These are phyloP conservation scores for Folsomia manolachei DNA, from an alignment of 2,888 invertebrate genomes.

Conservation along the genomic window DNA sequence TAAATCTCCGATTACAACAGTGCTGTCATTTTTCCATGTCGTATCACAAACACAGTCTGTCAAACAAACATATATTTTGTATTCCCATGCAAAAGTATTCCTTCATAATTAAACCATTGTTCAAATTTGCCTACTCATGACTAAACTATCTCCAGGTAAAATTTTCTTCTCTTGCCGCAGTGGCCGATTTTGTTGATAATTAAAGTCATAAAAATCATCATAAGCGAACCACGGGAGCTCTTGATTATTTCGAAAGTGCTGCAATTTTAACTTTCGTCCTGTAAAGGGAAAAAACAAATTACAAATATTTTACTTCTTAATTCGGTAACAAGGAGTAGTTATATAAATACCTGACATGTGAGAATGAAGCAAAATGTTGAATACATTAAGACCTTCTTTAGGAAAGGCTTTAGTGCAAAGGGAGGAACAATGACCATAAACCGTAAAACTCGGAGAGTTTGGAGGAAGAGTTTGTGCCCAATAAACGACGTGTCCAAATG, in stretches of 20 bases:
- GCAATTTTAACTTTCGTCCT: slow-evolving; percentile 2
- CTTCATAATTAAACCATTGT: no score
- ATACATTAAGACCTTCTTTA: background rate
- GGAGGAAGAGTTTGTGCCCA: background rate
- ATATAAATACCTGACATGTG: background rate
- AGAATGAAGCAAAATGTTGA: background rate
- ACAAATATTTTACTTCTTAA: no score
- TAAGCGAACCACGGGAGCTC: slow-evolving; percentile 22
- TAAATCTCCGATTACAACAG: slow-evolving; percentile 59
- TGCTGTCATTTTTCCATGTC: background rate
- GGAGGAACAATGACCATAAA: background rate
- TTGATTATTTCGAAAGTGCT: slow-evolving; percentile 12
- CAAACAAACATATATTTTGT: no score
- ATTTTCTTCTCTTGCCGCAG: background rate
- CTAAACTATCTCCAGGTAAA: background rate
- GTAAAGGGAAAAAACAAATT: no score
- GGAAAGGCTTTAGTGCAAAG: background rate
- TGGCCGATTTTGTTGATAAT: slow-evolving; percentile 1
- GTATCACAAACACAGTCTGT: slow-evolving; percentile 10
- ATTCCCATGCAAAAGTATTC: no score
- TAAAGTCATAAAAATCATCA: slow-evolving; percentile 12
- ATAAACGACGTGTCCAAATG: background rate
- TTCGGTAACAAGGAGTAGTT: no score
- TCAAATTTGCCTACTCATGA: background rate
- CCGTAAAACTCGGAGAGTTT: background rate